Evolutionary conservation across 2,797 vertebrate genomes (phyloP).

Genomic region (Melanotaenia trifasciata): DNA sequence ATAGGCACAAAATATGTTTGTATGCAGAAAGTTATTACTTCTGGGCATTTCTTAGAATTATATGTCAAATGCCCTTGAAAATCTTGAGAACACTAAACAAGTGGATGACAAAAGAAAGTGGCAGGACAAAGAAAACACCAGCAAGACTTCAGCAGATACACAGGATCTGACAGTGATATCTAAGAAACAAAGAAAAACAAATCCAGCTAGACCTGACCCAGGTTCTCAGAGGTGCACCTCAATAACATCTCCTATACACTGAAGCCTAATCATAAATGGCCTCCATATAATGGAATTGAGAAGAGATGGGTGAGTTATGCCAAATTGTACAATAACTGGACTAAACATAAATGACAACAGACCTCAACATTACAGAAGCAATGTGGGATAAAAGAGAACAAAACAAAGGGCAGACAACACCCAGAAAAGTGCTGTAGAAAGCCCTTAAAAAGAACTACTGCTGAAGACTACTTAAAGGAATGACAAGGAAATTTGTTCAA

Average conservation of each 20-base stretch:
- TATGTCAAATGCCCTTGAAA: not conserved
- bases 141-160: not conserved
- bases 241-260: not conserved
- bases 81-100: not conserved
- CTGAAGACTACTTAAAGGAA: no score
- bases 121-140: not conserved
- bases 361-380: no score
- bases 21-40: not conserved
- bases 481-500: no score
- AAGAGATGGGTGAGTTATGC: not conserved
- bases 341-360: no score
- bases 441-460: no score
- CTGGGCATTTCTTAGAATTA: not conserved
- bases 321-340: no score
- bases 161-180: not conserved
- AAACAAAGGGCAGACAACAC: no score
- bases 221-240: not conserved
- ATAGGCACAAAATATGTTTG: not conserved
- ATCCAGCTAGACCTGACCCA: not conserved
- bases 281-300: not conserved
- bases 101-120: not conserved
- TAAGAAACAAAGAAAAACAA: not conserved
- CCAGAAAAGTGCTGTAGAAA: no score
- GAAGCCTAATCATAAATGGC: not conserved
- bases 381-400: no score